Base-by-base conservation (phyloP, 2,797 vertebrate genomes). In the Falco columbarius region DNA sequence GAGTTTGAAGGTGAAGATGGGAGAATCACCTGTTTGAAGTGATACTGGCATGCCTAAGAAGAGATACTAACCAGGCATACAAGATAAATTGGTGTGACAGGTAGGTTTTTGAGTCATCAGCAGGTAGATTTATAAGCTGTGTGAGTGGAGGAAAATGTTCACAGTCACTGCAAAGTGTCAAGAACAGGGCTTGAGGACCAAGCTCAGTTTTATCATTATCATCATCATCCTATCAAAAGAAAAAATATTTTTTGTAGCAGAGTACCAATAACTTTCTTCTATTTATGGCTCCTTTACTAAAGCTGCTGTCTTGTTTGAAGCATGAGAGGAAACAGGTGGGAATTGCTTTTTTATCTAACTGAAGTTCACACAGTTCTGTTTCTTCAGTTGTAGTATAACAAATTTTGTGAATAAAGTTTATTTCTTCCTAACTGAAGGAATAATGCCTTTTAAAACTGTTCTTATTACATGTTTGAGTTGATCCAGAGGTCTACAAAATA, bases 191-290 rank as follows among this genome's bases (percentile, higher is more conserved):
- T 22, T n/a, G 63, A 66, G 61, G 42, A 68, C 40, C 46, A 67
- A 65, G 26, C 80, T 91, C 73, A 97, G 97, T 97, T 89, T 97
- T 98, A 98, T 98, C 98, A 98, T 98, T 21, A 46, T 46, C 46
- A 98, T 98, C 97, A 97, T 98, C 97, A 97, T 96, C 81, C 66
- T 96, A 73, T 85, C 73, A 90, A 95, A 97, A 97, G 68, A 95
- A 95, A 84, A 94, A 86, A 80, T 88, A 49, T 66, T 63, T 93
- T 97, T 93, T 93, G 63, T 94, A 89, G 86, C 75, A 95, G 71
- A 63, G 67, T 84, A 61, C 68, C 91, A 94, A 66, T 92, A 95
- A 91, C 65, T 95, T 95, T 72, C 94, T 90, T 95, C 11, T 88
- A 75, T 90, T 93, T 95, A 90, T 79, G 82, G 26, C 62, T 95